Percentiles rank a stretch among this genome's conserved stretches.
Evolutionary conservation across 2,797 vertebrate species (phyloP).

Genomic region (Platyrinchus mystaceus): DNA sequence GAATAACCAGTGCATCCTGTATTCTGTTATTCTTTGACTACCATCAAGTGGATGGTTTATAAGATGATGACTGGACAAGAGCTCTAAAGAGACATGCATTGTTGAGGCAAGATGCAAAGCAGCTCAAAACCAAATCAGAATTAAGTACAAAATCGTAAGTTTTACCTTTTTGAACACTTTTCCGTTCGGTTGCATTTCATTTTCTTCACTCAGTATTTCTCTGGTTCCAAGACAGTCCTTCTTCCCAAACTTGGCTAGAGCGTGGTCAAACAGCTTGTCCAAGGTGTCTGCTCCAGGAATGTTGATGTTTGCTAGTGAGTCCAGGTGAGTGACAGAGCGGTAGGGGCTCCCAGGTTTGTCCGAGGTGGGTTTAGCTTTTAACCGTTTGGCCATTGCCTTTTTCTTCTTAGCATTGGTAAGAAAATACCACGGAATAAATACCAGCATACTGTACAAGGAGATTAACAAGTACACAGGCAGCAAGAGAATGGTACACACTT

Average conservation of each 20-base stretch:
- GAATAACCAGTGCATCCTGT: not conserved
- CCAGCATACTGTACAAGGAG: slow-evolving; percentile 91
- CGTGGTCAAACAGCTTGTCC: slow-evolving; percentile 91
- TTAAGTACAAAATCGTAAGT: not conserved
- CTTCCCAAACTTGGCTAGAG: slow-evolving; percentile 83
- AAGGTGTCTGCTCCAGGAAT: slow-evolving; percentile 89
- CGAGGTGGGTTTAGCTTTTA: slow-evolving; percentile 87
- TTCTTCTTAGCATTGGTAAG: slow-evolving; percentile 87
- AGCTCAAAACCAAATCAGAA: not conserved
- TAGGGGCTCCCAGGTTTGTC: slow-evolving; percentile 88
- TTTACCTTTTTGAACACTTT: slow-evolving; percentile 98
- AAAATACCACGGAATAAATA: slow-evolving; percentile 98
- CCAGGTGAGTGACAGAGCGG: slow-evolving; percentile 87
- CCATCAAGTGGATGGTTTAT: not conserved
- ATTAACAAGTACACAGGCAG: slow-evolving; percentile 91
- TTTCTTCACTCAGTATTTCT: slow-evolving; percentile 90
- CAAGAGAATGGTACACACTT: slow-evolving; percentile 82
- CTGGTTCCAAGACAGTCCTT: slow-evolving; percentile 88
- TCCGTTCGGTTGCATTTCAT: slow-evolving; percentile 92
- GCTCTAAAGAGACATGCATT: not conserved
- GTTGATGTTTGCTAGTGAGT: slow-evolving; percentile 88
- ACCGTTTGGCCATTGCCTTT: slow-evolving; percentile 83
- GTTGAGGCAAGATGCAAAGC: not conserved
- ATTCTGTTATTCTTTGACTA: not conserved
- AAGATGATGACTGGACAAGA: not conserved